phyloP scores from a whole-genome alignment of 2,113 vertebrate species.

The Zosterops pallidus region DNA sequence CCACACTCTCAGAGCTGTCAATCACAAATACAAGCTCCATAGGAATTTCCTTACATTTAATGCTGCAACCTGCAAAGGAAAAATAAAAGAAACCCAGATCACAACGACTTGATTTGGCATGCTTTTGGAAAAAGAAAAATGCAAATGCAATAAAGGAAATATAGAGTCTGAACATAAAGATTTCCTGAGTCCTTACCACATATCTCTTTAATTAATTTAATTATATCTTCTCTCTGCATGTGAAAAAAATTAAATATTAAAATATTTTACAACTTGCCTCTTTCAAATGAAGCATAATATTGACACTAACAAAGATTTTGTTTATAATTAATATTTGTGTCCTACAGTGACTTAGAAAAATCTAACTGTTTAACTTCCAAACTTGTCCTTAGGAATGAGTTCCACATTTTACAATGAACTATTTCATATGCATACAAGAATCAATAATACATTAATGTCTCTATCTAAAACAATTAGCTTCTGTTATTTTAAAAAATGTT shows the following conservation, averaged over 20 bases:
- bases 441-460: background rate
- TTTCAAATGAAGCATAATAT: background rate
- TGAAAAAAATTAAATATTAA: background rate
- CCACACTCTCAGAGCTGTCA: slow-evolving; percentile 92
- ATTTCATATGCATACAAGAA: background rate
- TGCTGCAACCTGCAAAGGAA: slow-evolving; percentile 81
- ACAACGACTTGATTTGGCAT: background rate
- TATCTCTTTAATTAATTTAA: slow-evolving; percentile 90
- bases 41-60: slow-evolving; percentile 91
- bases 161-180: background rate
- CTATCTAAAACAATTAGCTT: background rate
- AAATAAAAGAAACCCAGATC: background rate
- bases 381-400: background rate
- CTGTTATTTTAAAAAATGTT: background rate
- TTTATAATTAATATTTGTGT: background rate
- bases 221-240: slow-evolving; percentile 86
- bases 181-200: slow-evolving; percentile 79
- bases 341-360: background rate
- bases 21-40: slow-evolving; percentile 95
- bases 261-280: background rate
- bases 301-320: background rate
- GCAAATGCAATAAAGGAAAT: background rate
- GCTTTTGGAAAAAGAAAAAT: background rate
- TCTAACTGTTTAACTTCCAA: background rate
- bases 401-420: background rate